Conservation (phyloP, 1,140 invertebrate genomes). For the Heterodera schachtii region DNA sequence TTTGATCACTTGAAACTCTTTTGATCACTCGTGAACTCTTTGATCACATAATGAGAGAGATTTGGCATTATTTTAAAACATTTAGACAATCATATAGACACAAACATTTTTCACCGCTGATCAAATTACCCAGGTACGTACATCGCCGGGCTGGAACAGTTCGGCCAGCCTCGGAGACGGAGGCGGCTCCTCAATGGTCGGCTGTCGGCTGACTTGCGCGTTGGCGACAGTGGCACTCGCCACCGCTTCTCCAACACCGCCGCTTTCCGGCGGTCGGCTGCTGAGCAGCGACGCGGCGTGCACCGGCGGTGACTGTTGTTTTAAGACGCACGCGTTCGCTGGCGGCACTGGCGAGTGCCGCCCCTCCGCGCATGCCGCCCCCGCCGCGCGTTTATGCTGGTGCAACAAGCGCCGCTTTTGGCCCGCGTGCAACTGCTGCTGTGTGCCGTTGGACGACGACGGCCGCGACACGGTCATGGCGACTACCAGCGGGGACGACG, state of each 20-base stretch:
- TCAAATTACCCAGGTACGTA: no score
- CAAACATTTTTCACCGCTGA: no score
- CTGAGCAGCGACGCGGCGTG: no score
- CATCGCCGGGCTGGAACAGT: slow-evolving; percentile 50
- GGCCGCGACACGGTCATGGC: not conserved
- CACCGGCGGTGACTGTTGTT: not conserved
- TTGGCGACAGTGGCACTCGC: not conserved
- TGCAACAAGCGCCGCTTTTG: slow-evolving; percentile 30
- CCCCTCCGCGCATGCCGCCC: no score
- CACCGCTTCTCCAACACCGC: no score
- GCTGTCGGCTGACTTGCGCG: slow-evolving; percentile 49
- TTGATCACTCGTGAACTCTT: no score
- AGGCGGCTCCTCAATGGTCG: slow-evolving; percentile 62
- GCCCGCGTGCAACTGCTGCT: slow-evolving; percentile 22
- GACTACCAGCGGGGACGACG: not conserved
- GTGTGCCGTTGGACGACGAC: not conserved
- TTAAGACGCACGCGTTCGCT: not conserved
- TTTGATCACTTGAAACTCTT: no score
- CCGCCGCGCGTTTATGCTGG: slow-evolving; percentile 4
- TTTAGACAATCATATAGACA: no score
- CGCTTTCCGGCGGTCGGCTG: no score
- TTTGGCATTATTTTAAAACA: no score
- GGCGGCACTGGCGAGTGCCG: not conserved
- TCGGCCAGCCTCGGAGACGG: slow-evolving; percentile 55
- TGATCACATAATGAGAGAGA: no score